Base-by-base conservation (phyloP, 2,888 invertebrate species). In the Phortica magna region DNA sequence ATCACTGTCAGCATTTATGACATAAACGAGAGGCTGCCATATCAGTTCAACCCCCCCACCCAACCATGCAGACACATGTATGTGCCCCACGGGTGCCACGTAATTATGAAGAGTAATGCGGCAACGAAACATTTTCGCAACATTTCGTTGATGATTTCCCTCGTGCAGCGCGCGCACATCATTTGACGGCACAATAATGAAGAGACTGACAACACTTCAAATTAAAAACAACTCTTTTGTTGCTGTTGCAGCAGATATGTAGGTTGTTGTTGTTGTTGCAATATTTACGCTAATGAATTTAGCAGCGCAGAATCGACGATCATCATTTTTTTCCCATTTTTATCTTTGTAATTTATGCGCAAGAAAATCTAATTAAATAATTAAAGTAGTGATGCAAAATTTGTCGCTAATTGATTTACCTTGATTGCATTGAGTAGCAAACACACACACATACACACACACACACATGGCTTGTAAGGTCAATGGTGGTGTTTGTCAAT, bases 1-100 rank as follows among this genome's bases (percentile, higher is more conserved):
- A 68, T 68, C 68, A 68, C 68, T 68, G 68, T 48, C 68, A 19
- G 43, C 48, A 22, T 68, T 68, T 68, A 17, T 68, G 31, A 31
- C 48, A 48, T 68, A 68, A 67, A 55, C 55, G 14, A 7, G 5
- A 31, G 3, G 2, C 31, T 31, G 31, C 31, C 2, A 31, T 31
- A 31, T 31, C 31, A 31, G 31, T 31, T 31, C 31, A 31, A 31
- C 3, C 31, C 31, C 31, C 31, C 5, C 31, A 31, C 31, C 31
- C 31, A 31, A 31, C 2, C 31, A 31, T 31, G 31, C 31, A 31
- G 2, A 31, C 5, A 31, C 31, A 31, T 55, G n/a, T 17, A 14
- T 55, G 6, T n/a, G 10, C 55, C 55, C 12, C 55, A 14, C 55
- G 5, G 55, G 9, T 14, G 55, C 55, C 10, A 55, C n/a, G n/a